phyloP scores from a whole-genome alignment of 2,888 invertebrate species.

The Muschampia plurimacula region DNA sequence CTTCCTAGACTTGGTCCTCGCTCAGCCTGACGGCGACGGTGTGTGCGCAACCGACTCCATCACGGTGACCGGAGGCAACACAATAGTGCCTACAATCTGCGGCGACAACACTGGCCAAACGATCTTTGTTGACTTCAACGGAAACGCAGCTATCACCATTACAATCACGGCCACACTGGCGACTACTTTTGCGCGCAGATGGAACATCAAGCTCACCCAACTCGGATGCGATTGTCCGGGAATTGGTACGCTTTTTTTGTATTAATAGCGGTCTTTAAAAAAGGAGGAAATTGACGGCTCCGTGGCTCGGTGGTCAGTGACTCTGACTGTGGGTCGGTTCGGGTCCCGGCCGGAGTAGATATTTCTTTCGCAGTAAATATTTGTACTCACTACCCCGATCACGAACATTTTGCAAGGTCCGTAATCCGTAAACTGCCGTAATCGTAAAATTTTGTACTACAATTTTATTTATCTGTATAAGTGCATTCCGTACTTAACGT shows the following conservation, averaged over 20 bases:
- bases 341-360: no score
- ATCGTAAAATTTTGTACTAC: no score
- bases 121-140: conserved; percentile 91
- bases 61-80: conserved; percentile 89
- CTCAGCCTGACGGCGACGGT: conserved; percentile 91
- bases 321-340: no score
- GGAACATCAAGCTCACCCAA: conserved; percentile 91
- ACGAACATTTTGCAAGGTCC: no score
- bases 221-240: conserved; percentile 90
- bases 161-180: conserved; percentile 87
- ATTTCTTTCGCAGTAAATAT: no score
- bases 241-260: conserved; percentile 74
- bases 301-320: no score
- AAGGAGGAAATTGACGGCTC: no score
- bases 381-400: no score
- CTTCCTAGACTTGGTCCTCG: conserved; percentile 89
- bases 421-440: no score
- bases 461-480: no score
- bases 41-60: conserved; percentile 89
- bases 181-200: conserved; percentile 87
- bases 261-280: no score
- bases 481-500: no score
- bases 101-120: conserved; percentile 93
- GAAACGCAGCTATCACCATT: conserved; percentile 88
- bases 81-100: conserved; percentile 89